Conservation (phyloP, 2,113 vertebrate species). For the Onychostoma macrolepis region DNA sequence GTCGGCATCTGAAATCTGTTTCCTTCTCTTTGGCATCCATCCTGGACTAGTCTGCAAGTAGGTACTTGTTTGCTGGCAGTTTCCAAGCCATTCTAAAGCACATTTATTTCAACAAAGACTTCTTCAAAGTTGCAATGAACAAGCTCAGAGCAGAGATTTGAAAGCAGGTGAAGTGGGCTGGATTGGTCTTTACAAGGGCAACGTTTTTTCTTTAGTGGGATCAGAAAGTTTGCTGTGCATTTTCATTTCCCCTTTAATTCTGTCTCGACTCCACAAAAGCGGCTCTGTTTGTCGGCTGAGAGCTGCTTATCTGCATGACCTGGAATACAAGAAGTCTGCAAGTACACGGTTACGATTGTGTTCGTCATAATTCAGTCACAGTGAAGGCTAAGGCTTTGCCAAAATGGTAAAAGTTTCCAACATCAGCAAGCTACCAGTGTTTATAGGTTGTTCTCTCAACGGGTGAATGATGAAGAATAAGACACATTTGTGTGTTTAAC, state of each 20-base stretch:
- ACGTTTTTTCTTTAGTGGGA: not conserved
- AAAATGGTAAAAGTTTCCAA: conserved; percentile 4
- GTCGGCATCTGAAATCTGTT: not conserved
- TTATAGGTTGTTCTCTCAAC: not conserved
- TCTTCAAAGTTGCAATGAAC: not conserved
- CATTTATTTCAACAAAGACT: not conserved
- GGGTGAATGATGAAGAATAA: conserved; percentile 26
- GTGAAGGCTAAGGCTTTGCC: not conserved
- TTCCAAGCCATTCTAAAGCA: not conserved
- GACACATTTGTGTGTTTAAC: conserved; percentile 17
- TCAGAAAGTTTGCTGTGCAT: not conserved
- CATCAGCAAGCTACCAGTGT: not conserved
- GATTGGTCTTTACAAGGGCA: not conserved
- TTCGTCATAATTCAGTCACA: not conserved
- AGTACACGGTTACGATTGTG: conserved; percentile 43
- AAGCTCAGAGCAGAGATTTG: not conserved
- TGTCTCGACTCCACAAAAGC: conserved; percentile 60
- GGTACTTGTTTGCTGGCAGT: conserved; percentile 21
- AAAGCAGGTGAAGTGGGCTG: conserved; percentile 8
- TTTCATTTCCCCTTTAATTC: conserved; percentile 22
- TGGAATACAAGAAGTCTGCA: conserved; percentile 54
- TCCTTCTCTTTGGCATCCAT: conserved; percentile 2
- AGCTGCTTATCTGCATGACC: conserved; percentile 58
- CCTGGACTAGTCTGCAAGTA: conserved; percentile 5
- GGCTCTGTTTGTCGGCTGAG: conserved; percentile 27